Conservation (phyloP, 92 coral and sea anemone genomes). For the Palythoa caribaeorum region DNA sequence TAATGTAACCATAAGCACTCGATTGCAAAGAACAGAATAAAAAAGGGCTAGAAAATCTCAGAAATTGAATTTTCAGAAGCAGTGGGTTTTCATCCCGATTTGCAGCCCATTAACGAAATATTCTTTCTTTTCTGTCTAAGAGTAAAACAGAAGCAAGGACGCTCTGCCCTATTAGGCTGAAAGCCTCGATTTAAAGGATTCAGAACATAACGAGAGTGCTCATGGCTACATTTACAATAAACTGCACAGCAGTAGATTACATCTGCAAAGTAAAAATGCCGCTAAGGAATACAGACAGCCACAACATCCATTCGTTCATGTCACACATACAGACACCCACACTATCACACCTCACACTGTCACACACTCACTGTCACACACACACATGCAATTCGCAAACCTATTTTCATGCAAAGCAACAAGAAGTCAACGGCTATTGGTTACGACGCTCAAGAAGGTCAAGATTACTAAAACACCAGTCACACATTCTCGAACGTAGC, state of each 20-base stretch:
- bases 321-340: background rate
- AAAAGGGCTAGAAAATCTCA: too few species aligned
- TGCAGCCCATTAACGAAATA: background rate
- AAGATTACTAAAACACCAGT: background rate
- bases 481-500: background rate
- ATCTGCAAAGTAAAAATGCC: background rate
- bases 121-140: background rate
- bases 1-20: background rate
- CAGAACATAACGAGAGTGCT: too few species aligned
- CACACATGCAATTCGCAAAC: background rate
- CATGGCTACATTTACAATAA: background rate
- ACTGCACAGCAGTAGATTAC: constrained; percentile 7
- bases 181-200: background rate
- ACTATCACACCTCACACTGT: background rate
- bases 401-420: constrained; percentile 3
- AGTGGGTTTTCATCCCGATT: background rate
- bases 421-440: constrained; percentile 17
- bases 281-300: background rate
- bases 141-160: background rate
- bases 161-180: too few species aligned
- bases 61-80: background rate
- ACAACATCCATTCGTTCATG: background rate
- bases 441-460: background rate
- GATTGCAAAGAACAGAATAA: background rate
- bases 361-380: background rate